Base-by-base conservation (phyloP, 2,113 vertebrate genomes). In the Phainopepla nitens region DNA sequence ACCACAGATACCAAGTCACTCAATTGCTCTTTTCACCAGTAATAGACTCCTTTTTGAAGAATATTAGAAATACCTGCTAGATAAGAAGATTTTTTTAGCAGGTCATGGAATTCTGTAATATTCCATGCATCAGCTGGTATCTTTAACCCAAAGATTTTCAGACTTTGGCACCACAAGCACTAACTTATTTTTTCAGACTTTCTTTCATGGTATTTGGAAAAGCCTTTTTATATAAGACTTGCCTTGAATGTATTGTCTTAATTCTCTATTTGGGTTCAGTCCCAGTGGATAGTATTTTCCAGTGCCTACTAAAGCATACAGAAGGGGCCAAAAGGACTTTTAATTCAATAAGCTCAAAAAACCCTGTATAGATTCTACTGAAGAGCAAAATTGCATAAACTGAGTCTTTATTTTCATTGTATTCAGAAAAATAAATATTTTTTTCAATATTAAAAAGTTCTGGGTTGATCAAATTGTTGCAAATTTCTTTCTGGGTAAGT, bases 401-500 rank as follows among this genome's bases (percentile, higher is more conserved):
- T 60, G 57, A 86, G 42, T 75, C 42, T 89, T 62, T 60, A 86
- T 94, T 95, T 87, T 89, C 81, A 95, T 88, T 93, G 81, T 68
- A 87, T 80, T 97, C 85, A 94, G 82, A 70, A 82, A 82, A 91
- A 87, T n/a, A 72, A 6, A 11, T 13, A 25, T 72, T 86, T 62
- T 58, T 77, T 87, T 49, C 27, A 66, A 65, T 84, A 91, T 83
- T 96, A 53, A 69, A 81, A 90, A 90, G 56, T 70, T 58, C 42
- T 91, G 44, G 2, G 27, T 72, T 91, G 60, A 97, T 97, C 86
- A 95, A 94, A 93, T 91, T 87, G 78, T 94, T 60, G 94, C 70
- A 45, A 85, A 92, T 90, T 94, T 97, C 91, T 97, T 95, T 87
- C 83, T 70, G 53, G 93, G 86, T 98, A 97, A 97, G 92, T 96